Percentiles rank a stretch among this genome's conserved stretches.
phyloP scores from a whole-genome alignment of 1,140 invertebrate species.

The Vanessa atalanta region DNA sequence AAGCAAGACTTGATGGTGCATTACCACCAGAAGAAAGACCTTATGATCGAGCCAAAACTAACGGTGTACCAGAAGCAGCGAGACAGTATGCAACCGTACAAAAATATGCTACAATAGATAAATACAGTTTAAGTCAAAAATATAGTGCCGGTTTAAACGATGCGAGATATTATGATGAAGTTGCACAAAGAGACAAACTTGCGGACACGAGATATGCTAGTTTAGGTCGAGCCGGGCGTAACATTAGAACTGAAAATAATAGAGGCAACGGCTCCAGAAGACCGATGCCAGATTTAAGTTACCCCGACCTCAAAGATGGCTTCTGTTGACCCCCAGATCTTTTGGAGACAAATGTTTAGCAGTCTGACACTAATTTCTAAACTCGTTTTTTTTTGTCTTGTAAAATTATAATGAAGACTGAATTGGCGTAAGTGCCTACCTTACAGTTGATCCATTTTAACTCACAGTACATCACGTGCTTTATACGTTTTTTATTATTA shows the following conservation, averaged over 20 bases:
- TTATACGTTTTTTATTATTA: conserved; percentile 36
- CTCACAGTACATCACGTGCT: conserved; percentile 34
- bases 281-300: conserved; percentile 81
- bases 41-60: conserved; percentile 82
- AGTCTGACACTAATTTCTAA: conserved; percentile 25
- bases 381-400: conserved; percentile 40
- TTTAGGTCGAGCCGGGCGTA: conserved; percentile 79
- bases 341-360: conserved; percentile 84
- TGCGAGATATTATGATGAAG: conserved; percentile 77
- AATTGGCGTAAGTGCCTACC: conserved; percentile 69
- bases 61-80: conserved; percentile 78
- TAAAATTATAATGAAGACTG: conserved; percentile 67
- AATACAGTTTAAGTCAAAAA: conserved; percentile 80
- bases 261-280: conserved; percentile 73
- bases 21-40: conserved; percentile 80
- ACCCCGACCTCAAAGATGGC: conserved; percentile 85
- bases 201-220: conserved; percentile 75
- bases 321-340: conserved; percentile 87
- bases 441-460: conserved; percentile 47
- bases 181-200: conserved; percentile 75
- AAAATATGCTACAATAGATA: conserved; percentile 80
- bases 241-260: conserved; percentile 64
- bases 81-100: conserved; percentile 76
- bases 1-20: conserved; percentile 78
- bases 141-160: conserved; percentile 79